These are phyloP conservation scores for Eupleurogrammus muticus DNA, from an alignment of 2,797 vertebrate genomes.

Conservation along the genomic window DNA sequence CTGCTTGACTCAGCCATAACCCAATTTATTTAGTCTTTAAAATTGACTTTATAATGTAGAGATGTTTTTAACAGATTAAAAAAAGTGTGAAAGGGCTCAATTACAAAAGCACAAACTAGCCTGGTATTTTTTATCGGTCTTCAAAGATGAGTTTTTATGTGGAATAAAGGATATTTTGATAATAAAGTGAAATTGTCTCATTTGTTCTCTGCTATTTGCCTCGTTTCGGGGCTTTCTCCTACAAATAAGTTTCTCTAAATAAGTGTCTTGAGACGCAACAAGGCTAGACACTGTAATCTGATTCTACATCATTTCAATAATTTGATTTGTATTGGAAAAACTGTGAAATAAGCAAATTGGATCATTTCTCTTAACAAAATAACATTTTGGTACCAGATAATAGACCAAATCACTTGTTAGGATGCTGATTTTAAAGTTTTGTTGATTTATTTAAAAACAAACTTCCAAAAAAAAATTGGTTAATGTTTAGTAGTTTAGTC, in stretches of 20 bases:
- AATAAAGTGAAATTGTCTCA: background rate
- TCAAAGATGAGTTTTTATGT: background rate
- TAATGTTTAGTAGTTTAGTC: background rate
- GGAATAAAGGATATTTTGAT: background rate
- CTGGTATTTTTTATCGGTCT: background rate
- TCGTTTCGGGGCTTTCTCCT: background rate
- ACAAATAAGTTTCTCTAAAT: background rate
- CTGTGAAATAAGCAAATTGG: background rate
- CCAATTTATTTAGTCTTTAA: background rate
- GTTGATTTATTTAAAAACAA: no score
- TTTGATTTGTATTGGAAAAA: conserved; percentile 3
- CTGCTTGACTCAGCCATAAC: background rate
- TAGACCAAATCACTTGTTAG: background rate
- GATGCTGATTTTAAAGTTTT: background rate
- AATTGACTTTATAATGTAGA: background rate
- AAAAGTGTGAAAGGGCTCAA: no score
- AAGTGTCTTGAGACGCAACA: background rate
- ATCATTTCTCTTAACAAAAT: background rate
- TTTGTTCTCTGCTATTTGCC: background rate
- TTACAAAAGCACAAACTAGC: background rate
- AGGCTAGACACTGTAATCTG: background rate
- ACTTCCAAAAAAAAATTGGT: background rate
- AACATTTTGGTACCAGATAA: background rate
- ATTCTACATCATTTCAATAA: background rate
- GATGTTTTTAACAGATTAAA: no score